Conservation (phyloP, 2,797 vertebrate genomes). For the Catamblyrhynchus diadema region DNA sequence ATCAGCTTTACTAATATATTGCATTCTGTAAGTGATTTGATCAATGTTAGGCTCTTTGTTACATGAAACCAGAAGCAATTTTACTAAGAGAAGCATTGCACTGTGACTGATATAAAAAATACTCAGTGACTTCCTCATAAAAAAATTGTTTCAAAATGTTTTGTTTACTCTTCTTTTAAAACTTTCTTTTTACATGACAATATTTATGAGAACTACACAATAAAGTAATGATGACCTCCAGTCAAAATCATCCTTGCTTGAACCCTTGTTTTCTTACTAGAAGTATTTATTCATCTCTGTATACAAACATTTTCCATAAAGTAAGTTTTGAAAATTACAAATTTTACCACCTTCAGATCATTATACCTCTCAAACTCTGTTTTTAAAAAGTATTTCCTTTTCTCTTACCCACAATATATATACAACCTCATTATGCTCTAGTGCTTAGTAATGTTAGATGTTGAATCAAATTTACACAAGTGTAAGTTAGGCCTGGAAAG, state of each 20-base stretch:
- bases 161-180: background rate
- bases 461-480: background rate
- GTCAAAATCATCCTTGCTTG: background rate
- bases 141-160: background rate
- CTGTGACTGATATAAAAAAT: background rate
- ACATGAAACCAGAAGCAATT: background rate
- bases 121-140: background rate
- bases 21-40: background rate
- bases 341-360: background rate
- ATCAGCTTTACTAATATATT: background rate
- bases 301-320: background rate
- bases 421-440: background rate
- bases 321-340: background rate
- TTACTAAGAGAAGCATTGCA: background rate
- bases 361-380: background rate
- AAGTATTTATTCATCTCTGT: background rate
- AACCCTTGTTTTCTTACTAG: background rate
- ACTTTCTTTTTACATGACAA: background rate
- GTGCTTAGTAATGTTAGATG: background rate
- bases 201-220: background rate
- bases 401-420: background rate
- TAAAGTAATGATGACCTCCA: background rate
- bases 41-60: background rate
- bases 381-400: background rate
- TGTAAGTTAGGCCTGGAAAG: accelerated